phyloP scores from a whole-genome alignment of 2,113 vertebrate species.

The Apeltes quadracus region DNA sequence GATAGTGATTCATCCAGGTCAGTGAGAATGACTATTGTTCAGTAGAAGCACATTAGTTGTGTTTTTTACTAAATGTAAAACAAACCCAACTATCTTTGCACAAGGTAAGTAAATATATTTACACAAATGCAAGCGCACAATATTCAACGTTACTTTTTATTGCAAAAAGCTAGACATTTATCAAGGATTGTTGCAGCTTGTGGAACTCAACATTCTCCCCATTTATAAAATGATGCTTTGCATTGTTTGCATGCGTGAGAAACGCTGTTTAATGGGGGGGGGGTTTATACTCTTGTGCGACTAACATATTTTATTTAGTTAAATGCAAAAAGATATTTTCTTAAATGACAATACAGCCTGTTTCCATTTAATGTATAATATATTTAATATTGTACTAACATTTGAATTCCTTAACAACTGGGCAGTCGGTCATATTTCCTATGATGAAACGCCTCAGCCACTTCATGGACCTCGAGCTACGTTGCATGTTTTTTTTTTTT shows the following conservation, averaged over 20 bases:
- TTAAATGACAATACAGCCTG: too few species aligned
- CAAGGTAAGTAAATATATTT: not conserved
- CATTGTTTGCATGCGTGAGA: not conserved
- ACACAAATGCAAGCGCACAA: not conserved
- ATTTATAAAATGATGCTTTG: conserved; percentile 13
- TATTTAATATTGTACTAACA: too few species aligned
- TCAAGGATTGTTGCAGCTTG: conserved; percentile 36
- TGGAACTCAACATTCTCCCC: not conserved
- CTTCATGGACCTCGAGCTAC: not conserved
- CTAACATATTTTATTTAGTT: too few species aligned
- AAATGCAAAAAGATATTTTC: too few species aligned
- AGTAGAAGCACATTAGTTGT: not conserved
- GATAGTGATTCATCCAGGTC: not conserved
- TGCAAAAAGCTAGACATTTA: conserved; percentile 20
- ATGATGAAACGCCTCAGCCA: not conserved
- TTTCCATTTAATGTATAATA: too few species aligned
- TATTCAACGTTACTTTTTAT: conserved; percentile 14
- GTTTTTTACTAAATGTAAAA: not conserved
- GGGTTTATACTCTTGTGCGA: too few species aligned
- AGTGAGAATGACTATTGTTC: not conserved
- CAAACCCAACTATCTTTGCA: not conserved
- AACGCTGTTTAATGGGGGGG: too few species aligned
- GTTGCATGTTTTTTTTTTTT: not conserved
- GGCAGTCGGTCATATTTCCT: not conserved
- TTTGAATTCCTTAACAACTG: not conserved